A percentile compares a stretch with the other conserved stretches of the same genome.
These are phyloP conservation scores for Zosterops lateralis DNA, from an alignment of 2,113 vertebrate species.

Conservation along the genomic window DNA sequence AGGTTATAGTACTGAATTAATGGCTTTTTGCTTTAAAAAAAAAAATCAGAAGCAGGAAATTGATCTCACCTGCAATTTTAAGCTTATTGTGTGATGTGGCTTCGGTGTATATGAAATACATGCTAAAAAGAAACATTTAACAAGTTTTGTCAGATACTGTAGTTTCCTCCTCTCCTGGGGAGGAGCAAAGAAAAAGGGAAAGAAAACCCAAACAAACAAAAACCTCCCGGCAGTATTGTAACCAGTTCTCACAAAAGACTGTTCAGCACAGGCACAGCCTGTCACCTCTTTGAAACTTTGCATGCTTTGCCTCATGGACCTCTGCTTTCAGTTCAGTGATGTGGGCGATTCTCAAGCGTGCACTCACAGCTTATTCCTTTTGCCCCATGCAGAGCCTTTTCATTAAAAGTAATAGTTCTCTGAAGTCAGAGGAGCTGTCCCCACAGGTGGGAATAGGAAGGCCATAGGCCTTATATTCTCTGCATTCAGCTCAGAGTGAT, in stretches of 20 bases:
- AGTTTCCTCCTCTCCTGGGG: not conserved
- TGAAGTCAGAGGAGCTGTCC: not conserved
- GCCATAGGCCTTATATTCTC: fast-evolving
- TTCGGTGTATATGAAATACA: not conserved
- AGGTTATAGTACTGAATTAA: not conserved
- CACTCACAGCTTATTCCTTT: not conserved
- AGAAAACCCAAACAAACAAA: not conserved
- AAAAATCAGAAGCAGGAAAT: not conserved
- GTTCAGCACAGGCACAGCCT: fast-evolving
- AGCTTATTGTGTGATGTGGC: not conserved
- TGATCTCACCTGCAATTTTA: not conserved
- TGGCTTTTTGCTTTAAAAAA: not conserved
- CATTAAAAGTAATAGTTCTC: fast-evolving
- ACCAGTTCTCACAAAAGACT: not conserved
- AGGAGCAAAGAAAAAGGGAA: not conserved
- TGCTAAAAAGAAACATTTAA: not conserved
- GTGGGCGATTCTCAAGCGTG: fast-evolving
- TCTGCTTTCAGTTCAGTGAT: not conserved
- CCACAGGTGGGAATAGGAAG: not conserved
- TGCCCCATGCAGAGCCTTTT: not conserved
- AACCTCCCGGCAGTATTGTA: not conserved
- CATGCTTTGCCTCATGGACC: not conserved
- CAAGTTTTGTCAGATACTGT: not conserved
- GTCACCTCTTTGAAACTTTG: not conserved
- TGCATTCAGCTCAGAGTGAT: not conserved